These are phyloP conservation scores for Parotocinclus haroldoi DNA, from an alignment of 2,797 vertebrate genomes.

Conservation along the genomic window DNA sequence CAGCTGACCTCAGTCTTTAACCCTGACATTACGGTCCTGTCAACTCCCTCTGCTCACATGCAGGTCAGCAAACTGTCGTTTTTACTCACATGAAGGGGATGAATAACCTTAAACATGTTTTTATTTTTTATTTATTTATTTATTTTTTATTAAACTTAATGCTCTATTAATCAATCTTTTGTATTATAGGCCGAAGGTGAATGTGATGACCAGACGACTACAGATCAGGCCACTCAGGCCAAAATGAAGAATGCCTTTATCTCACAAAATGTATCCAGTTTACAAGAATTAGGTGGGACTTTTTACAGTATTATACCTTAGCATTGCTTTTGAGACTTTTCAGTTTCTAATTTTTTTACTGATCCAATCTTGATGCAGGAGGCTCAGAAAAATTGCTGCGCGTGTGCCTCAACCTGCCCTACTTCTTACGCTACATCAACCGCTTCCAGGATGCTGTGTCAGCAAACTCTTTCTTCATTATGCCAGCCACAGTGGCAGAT, in stretches of 20 bases:
- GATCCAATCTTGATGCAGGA: constrained; percentile 65
- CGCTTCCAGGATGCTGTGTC: constrained; percentile 96
- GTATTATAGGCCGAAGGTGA: constrained; percentile 83
- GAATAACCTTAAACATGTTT: too few species aligned
- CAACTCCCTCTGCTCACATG: constrained; percentile 71
- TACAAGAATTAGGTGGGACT: constrained; percentile 92
- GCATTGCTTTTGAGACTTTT: neutral
- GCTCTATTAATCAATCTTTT: too few species aligned
- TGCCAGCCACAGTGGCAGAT: constrained; percentile 97
- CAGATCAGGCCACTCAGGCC: constrained; percentile 85
- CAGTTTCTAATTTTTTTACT: neutral
- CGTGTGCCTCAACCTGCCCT: constrained; percentile 96
- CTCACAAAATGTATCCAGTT: constrained; percentile 95
- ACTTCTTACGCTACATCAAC: constrained; percentile 98
- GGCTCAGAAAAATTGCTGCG: constrained; percentile 95
- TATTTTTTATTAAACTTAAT: too few species aligned
- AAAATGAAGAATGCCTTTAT: constrained; percentile 97
- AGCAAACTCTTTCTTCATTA: constrained; percentile 98
- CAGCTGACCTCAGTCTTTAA: constrained; percentile 96
- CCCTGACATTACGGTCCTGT: constrained; percentile 80
- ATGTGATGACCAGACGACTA: constrained; percentile 79
- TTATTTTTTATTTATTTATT: too few species aligned
- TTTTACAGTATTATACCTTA: neutral
- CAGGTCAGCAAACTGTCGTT: constrained; percentile 62
- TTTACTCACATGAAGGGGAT: too few species aligned